These are phyloP conservation scores for Lepidotrigona ventralis DNA, from an alignment of 1,140 invertebrate species.

Conservation along the genomic window DNA sequence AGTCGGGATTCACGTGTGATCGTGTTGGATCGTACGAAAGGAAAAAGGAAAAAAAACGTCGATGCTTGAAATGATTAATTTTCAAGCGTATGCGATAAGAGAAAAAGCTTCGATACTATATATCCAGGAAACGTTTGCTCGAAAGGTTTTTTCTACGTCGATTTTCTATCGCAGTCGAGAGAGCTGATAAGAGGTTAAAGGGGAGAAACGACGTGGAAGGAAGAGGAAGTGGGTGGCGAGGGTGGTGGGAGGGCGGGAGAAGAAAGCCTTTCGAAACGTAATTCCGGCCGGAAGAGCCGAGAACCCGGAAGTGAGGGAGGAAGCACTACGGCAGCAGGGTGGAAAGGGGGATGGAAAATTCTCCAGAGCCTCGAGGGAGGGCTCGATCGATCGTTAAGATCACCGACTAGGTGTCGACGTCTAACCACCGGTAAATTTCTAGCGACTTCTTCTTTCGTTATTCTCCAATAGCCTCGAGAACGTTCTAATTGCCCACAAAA, in stretches of 20 bases:
- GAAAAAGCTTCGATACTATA: background rate
- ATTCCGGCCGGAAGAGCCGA: slow-evolving; percentile 73
- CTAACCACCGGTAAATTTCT: slow-evolving; percentile 22
- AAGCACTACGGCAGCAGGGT: slow-evolving; percentile 57
- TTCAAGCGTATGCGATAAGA: background rate
- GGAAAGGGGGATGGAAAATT: slow-evolving; percentile 57
- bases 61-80: background rate
- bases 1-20: too few species aligned
- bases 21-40: too few species aligned
- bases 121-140: background rate
- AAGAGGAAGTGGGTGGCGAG: slow-evolving; percentile 30
- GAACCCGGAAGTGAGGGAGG: slow-evolving; percentile 77
- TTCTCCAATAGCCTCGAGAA: background rate
- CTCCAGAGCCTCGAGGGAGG: slow-evolving; percentile 43
- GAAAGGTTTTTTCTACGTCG: background rate
- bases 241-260: slow-evolving; percentile 16
- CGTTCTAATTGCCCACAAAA: too few species aligned
- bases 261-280: slow-evolving; percentile 59
- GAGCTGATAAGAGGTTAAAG: slow-evolving; percentile 42
- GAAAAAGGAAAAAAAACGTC: too few species aligned
- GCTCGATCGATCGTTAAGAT: slow-evolving; percentile 74
- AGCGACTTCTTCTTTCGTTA: background rate
- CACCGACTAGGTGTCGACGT: slow-evolving; percentile 49
- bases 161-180: slow-evolving; percentile 35
- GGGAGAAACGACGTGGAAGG: slow-evolving; percentile 33